These are phyloP conservation scores for Physella acuta DNA, from an alignment of 1,140 invertebrate species.

Conservation along the genomic window DNA sequence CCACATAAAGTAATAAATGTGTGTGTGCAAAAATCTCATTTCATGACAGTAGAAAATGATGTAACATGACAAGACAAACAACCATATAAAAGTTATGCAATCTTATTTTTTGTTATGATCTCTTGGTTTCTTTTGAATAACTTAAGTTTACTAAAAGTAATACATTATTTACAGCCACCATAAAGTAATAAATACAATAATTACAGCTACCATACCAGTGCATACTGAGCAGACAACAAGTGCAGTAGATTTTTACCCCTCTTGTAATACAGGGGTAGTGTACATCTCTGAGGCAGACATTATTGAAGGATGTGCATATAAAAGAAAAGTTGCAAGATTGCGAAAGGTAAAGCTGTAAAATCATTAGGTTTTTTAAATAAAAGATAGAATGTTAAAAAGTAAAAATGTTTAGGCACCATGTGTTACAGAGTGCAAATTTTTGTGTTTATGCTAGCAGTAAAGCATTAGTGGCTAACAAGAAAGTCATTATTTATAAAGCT, in stretches of 20 bases:
- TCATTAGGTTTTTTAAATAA: neutral
- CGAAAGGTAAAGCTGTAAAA: conserved; percentile 11
- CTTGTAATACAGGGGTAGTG: neutral
- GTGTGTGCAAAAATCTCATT: neutral
- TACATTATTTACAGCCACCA: neutral
- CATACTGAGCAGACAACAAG: conserved; percentile 14
- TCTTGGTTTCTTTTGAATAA: neutral
- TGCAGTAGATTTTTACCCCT: conserved; percentile 18
- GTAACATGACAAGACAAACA: neutral
- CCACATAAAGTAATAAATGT: neutral
- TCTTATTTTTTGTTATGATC: neutral
- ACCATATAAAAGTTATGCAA: neutral
- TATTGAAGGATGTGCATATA: conserved; percentile 8
- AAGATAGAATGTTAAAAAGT: neutral
- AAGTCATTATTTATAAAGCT: neutral
- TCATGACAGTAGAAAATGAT: neutral
- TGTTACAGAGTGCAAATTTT: neutral
- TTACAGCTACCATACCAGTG: conserved; percentile 11
- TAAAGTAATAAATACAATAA: neutral
- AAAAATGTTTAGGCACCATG: neutral
- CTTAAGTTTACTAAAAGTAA: neutral
- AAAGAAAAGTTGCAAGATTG: conserved; percentile 6
- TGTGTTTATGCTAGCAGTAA: neutral
- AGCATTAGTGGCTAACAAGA: neutral
- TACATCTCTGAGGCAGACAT: conserved; percentile 12